These are phyloP conservation scores for Heterohyrax brucei DNA, from an alignment of 2,797 vertebrate genomes.

Conservation along the genomic window DNA sequence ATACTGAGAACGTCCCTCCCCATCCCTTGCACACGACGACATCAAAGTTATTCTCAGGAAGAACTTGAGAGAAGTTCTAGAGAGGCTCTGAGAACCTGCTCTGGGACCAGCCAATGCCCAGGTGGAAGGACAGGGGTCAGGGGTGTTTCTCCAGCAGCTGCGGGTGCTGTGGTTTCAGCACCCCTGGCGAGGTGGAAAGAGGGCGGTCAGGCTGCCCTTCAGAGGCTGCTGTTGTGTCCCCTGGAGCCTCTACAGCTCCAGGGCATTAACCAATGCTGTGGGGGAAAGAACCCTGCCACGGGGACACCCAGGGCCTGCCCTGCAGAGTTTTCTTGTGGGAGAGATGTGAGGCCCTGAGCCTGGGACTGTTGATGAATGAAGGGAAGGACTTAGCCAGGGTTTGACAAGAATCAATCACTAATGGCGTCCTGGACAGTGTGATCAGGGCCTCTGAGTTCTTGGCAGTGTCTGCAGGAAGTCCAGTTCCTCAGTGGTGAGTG, in stretches of 20 bases:
- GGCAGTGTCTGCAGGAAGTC: background rate
- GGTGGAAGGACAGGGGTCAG: too few relatives aligned
- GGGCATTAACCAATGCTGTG: background rate
- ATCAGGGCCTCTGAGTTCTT: background rate
- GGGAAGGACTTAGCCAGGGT: background rate
- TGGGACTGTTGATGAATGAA: background rate
- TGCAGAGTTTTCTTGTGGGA: background rate
- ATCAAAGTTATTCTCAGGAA: background rate
- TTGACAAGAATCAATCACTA: background rate
- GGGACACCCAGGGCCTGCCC: background rate
- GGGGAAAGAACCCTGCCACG: too few relatives aligned
- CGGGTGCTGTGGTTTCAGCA: background rate
- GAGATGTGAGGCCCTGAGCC: background rate
- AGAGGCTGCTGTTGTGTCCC: background rate
- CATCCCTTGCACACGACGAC: background rate
- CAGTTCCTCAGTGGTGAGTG: background rate
- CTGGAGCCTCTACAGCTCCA: background rate
- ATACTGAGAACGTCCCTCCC: background rate
- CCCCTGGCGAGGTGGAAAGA: background rate
- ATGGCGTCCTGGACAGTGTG: fast-evolving
- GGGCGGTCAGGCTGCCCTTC: background rate
- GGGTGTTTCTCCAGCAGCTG: fast-evolving
- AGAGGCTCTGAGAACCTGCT: background rate
- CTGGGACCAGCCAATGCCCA: background rate
- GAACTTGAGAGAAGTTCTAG: background rate